Percentiles rank a stretch among this genome's conserved stretches.
Evolutionary conservation across 2,113 vertebrate genomes (phyloP).

Genomic region (Alethe diademata): DNA sequence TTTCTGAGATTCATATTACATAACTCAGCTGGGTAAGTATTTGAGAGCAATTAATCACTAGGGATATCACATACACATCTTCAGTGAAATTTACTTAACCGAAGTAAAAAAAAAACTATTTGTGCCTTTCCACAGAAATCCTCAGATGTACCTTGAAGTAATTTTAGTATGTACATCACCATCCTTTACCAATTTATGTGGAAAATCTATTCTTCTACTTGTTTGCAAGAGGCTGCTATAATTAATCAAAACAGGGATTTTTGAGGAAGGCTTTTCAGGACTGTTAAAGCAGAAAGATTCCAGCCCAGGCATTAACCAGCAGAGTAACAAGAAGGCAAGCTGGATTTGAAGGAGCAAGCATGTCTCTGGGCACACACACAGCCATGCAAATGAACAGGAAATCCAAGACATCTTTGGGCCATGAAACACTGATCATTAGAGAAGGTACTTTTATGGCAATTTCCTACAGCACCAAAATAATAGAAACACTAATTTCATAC

Average conservation of each 20-base stretch:
- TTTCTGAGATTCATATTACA: not conserved
- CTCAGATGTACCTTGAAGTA: not conserved
- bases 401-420: not conserved
- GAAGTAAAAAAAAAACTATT: not conserved
- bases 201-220: not conserved
- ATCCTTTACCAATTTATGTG: not conserved
- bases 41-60: constrained; percentile 30
- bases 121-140: not conserved
- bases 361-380: fast-evolving
- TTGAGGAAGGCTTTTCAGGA: not conserved
- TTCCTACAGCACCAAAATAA: not conserved
- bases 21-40: constrained; percentile 3
- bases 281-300: not conserved
- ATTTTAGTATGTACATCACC: not conserved
- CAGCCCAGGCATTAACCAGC: not conserved
- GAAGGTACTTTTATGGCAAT: not conserved
- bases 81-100: not conserved
- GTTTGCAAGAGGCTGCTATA: not conserved
- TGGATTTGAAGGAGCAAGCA: not conserved
- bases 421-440: not conserved
- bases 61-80: not conserved
- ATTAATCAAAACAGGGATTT: not conserved
- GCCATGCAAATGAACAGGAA: not conserved
- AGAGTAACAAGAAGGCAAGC: not conserved
- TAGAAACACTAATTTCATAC: not conserved